Percentiles rank a stretch among this genome's conserved stretches.
These are phyloP conservation scores for Harpalus rubripes DNA, from an alignment of 2,888 invertebrate genomes.

Conservation along the genomic window DNA sequence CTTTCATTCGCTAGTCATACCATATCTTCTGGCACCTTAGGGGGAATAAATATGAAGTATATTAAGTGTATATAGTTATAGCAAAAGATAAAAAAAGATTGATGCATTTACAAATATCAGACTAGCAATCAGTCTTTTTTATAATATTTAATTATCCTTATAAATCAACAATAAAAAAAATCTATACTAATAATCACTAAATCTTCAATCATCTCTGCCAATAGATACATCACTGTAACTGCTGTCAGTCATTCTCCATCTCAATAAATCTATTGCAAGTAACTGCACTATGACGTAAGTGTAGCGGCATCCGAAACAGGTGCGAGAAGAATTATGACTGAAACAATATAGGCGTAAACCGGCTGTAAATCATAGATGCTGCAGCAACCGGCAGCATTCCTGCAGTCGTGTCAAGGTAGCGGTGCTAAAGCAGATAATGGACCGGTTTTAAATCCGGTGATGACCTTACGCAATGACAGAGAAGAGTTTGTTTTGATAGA, in stretches of 20 bases:
- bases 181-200: background rate
- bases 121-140: too few relatives aligned
- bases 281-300: background rate
- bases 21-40: too few relatives aligned
- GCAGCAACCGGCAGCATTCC: background rate
- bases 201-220: background rate
- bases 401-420: background rate
- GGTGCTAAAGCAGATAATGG: background rate
- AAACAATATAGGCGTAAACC: background rate
- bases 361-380: background rate
- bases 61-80: too few relatives aligned
- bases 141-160: background rate
- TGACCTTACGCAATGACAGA: background rate
- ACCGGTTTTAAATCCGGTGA: slow-evolving; percentile 1
- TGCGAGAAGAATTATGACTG: background rate
- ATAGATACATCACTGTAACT: background rate
- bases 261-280: too few relatives aligned
- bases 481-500: background rate
- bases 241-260: background rate
- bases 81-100: too few relatives aligned
- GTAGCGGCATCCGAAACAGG: background rate
- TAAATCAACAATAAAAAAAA: background rate
- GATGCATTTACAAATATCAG: too few relatives aligned
- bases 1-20: too few relatives aligned
- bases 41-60: too few relatives aligned